Evolutionary conservation across 1,140 invertebrate genomes (phyloP), one percentile per base, ranked within the genome.

Genomic region (Drosophila persimilis): DNA sequence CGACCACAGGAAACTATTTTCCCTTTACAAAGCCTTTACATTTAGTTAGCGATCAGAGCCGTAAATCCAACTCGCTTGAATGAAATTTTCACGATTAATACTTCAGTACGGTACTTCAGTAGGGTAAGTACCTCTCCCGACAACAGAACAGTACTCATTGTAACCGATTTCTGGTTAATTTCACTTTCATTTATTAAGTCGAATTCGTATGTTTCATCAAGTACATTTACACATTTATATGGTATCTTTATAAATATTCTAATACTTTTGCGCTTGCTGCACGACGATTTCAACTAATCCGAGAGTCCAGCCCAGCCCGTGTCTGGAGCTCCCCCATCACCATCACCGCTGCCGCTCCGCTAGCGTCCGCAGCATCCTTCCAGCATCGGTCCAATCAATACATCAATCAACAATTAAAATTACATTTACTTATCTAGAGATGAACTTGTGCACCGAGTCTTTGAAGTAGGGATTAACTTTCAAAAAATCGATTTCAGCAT

Each of bases 371-470:
- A 45, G 31, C 51, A 51, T 8, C 24, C 9, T 6, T 24, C 50
- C 50, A 51, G 15, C 35, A 52, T 75, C 61, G 22, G 46, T 65
- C 63, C 46, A 17, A 61, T 63, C 61, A 58, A 50, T 69, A 39
- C 43, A 53, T 47, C 69, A 73, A 69, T 83, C 80, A 88, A 86
- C 77, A 86, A 86, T 88, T 88, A 88, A 45, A 71, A 74, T 62
- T 81, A 88, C 47, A 71, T 75, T 75, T 74, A 71, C 48, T 78
- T 88, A 89, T 66, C 74, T 86, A 83, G 61, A 83, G 61, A 62
- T 58, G 75, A 86, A 88, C 75, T 86, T 86, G 83, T 88, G 83
- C 83, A 76, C 78, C 71, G 83, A 86, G 84, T 88, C 78, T 86
- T 86, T 79, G 74, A 67, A 86, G 61, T 88, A 53, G 35, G 58